phyloP scores from a whole-genome alignment of 2,888 invertebrate genomes.

The Noctua pronuba region DNA sequence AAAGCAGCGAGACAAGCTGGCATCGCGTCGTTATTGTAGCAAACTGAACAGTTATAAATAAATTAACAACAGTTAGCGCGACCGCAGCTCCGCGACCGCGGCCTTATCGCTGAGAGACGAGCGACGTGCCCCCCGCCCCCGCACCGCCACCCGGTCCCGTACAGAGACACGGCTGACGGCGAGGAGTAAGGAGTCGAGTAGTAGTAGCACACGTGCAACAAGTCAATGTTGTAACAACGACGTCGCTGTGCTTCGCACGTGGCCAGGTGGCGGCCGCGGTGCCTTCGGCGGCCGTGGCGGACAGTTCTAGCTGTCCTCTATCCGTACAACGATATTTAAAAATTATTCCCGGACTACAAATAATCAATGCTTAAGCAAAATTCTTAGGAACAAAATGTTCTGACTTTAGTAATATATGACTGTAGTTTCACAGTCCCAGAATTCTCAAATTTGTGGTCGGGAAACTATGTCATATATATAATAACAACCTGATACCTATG shows the following conservation, averaged over 20 bases:
- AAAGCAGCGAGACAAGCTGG: slow-evolving; percentile 5
- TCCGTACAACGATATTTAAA: neutral
- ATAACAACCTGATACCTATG: too few relatives aligned
- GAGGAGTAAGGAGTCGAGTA: neutral
- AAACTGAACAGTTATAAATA: slow-evolving; percentile 63
- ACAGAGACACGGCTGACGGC: neutral
- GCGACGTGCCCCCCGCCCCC: slow-evolving; percentile 11
- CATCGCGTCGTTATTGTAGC: slow-evolving; percentile 46
- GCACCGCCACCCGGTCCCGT: neutral
- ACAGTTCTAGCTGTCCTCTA: neutral
- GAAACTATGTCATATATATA: neutral
- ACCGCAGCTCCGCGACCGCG: slow-evolving; percentile 53
- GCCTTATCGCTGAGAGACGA: slow-evolving; percentile 45
- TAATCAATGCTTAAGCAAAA: neutral
- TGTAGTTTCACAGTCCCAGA: neutral
- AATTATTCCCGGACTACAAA: neutral
- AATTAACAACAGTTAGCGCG: slow-evolving; percentile 61
- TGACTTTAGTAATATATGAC: neutral
- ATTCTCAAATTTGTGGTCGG: neutral
- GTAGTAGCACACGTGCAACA: slow-evolving; percentile 42
- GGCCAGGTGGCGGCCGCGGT: neutral
- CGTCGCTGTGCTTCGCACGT: neutral
- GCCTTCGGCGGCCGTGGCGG: neutral
- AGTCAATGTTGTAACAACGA: slow-evolving; percentile 8
- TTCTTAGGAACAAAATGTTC: neutral